Conservation (phyloP, 2,113 vertebrate genomes). For the Rattus norvegicus region GRCr8 NC_086026.1:52333501-52334000, state of each 20-base stretch:
- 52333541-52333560: neutral
- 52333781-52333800: neutral
- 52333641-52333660: neutral
- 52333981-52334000: neutral
- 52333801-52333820: neutral
- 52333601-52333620: neutral
- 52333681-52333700: neutral
- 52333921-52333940: neutral
- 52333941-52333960: neutral
- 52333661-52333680: neutral
- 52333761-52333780: neutral
- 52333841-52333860: neutral
- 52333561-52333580: neutral
- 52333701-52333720: neutral
- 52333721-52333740: neutral
- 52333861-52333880: neutral
- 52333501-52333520: neutral
- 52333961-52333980: neutral
- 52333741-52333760: neutral
- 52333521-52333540: neutral
- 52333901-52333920: neutral
- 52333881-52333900: neutral
- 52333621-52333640: neutral
- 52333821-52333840: neutral
- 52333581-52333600: neutral